A percentile compares a stretch with the other conserved stretches of the same genome.
Conservation (phyloP, 2,797 vertebrate genomes). For the Monodelphis domestica region DNA sequence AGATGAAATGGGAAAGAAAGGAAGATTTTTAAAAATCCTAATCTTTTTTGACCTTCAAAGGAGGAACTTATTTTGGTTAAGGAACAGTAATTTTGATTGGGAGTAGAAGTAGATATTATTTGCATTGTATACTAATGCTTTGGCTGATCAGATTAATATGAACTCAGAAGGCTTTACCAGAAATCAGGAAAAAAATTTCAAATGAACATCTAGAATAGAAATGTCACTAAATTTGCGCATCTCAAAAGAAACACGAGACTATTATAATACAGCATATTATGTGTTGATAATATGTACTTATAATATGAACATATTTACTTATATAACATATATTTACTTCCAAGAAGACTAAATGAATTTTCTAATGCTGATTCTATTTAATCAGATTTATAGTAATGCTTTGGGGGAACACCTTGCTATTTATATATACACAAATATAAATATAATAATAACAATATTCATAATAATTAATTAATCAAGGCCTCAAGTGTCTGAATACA, state of each 20-base stretch:
- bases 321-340: neutral
- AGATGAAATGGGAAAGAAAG: conserved; percentile 15
- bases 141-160: no score
- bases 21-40: neutral
- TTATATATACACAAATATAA: no score
- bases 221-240: no score
- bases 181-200: no score
- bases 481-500: conserved; percentile 52
- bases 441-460: conserved; percentile 45
- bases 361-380: conserved; percentile 14
- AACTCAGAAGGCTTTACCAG: no score
- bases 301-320: no score
- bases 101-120: neutral
- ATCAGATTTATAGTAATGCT: conserved; percentile 43
- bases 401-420: neutral
- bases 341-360: conserved; percentile 34
- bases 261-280: neutral
- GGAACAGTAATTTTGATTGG: neutral
- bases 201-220: no score
- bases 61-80: no score
- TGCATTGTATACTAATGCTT: neutral
- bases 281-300: neutral
- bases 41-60: conserved; percentile 9
- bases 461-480: conserved; percentile 67
- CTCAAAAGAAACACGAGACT: no score